Conservation (phyloP, 37 sponge, comb jelly and placozoan genomes). For the Aplysina aerophoba region DNA sequence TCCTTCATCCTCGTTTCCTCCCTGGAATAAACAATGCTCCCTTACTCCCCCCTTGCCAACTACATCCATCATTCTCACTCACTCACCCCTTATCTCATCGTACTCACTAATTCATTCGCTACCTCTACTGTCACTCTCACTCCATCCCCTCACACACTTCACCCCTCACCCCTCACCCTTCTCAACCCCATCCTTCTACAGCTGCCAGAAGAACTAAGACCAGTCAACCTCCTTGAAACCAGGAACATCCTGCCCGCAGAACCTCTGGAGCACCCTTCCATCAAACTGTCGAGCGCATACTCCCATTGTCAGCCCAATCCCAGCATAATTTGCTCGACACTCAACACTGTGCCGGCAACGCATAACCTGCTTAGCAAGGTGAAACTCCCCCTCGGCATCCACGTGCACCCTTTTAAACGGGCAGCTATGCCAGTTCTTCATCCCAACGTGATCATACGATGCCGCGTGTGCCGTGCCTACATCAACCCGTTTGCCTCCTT, state of each 20-base stretch:
- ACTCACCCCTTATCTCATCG: too few species aligned
- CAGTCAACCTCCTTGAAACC: conserved; percentile 76
- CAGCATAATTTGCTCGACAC: conserved; percentile 80
- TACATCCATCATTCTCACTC: too few species aligned
- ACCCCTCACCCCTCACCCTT: too few species aligned
- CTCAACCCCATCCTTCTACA: neutral
- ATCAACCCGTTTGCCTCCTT: conserved; percentile 94
- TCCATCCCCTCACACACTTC: too few species aligned
- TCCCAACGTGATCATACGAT: conserved; percentile 75
- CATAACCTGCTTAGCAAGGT: conserved; percentile 77
- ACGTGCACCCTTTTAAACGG: conserved; percentile 91
- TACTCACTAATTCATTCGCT: too few species aligned
- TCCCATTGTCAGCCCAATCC: conserved; percentile 54
- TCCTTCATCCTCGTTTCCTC: too few species aligned
- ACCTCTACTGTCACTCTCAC: too few species aligned
- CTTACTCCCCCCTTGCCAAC: too few species aligned
- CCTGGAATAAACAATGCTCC: too few species aligned
- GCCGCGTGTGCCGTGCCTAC: conserved; percentile 93
- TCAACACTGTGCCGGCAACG: conserved; percentile 86
- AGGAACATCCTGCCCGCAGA: conserved; percentile 69
- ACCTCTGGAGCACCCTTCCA: conserved; percentile 42
- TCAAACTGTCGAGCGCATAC: conserved; percentile 47
- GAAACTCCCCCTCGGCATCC: conserved; percentile 91
- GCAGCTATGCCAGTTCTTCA: conserved; percentile 63
- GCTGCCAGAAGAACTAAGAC: conserved; percentile 49